phyloP scores from a whole-genome alignment of 2,797 vertebrate genomes.

The Allochrocebus solatus region DNA sequence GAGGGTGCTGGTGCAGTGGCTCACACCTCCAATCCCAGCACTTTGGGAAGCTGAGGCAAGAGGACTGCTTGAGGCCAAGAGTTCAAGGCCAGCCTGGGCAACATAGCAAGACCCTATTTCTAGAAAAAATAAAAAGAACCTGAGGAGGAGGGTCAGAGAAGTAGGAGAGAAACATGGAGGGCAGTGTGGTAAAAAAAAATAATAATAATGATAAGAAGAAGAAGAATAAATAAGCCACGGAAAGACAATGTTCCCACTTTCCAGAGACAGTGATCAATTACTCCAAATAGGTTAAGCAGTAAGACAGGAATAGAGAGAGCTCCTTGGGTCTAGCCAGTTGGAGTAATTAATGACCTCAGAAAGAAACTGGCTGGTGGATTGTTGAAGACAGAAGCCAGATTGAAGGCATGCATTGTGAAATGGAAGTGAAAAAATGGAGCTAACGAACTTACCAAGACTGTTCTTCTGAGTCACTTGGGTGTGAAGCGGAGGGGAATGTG shows the following conservation, averaged over 20 bases:
- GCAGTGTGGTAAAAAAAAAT: not conserved
- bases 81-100: too few species aligned
- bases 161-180: not conserved
- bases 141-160: not conserved
- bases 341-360: too few species aligned
- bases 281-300: not conserved
- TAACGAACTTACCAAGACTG: rapidly evolving
- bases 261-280: not conserved
- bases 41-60: not conserved
- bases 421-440: not conserved
- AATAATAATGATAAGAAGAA: rapidly evolving
- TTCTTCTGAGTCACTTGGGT: not conserved
- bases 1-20: not conserved
- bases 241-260: not conserved
- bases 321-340: not conserved
- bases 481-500: not conserved
- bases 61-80: too few species aligned
- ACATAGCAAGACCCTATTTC: not conserved
- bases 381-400: not conserved
- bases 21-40: not conserved
- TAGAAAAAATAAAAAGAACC: not conserved
- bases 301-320: not conserved
- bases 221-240: not conserved
- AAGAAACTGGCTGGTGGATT: not conserved
- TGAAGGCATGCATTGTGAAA: not conserved